Base-by-base conservation (phyloP, 2,888 invertebrate genomes). In the Ophioninae sp. region DNA sequence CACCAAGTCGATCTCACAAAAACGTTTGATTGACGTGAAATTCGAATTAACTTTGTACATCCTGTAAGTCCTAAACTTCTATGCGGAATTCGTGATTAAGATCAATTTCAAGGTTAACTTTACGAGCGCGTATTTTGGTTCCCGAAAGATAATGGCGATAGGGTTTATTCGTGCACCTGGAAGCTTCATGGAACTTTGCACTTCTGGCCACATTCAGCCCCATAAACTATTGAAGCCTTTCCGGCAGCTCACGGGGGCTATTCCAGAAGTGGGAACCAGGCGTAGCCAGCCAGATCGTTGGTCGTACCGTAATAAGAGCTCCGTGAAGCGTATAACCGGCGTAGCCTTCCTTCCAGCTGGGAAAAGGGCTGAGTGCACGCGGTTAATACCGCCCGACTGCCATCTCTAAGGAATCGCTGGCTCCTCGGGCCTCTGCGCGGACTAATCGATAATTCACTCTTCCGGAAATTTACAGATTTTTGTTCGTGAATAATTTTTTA, bases 211-310 rank as follows among this genome's bases (percentile, higher is more conserved):
- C 59, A 70, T 75, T 67, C 17, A 65, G 39, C 64, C 79, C 82
- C 57, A 83, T 83, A 79, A 79, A 83, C 79, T 83, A 83, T 83
- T 83, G 79, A 79, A 83, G 61, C 82, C 76, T 75, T 79, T 83
- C 76, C 79, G 70, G 76, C 76, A 72, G 79, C 65, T 83, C 76
- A 65, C 44, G 65, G 59, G 50, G 67, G 76, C 72, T 61, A 70
- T 79, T 69, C 44, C 56, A 67, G 44, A 70, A 30, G 61, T 41
- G 17, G 50, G 74, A 57, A 75, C 57, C 37, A 20, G 62, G 62
- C 64, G 44, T 44, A 69, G 64, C 74, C 59, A 59, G n/a, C 56
- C 59, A 44, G 69, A 81, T 59, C 81, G 56, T 72, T 30, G 59
- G 68, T 69, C 21, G 44, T 65, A 70, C 73, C 69, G 75, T 82